Conservation (phyloP, 2,888 invertebrate species). For the Trichogramma dendrolimi region DNA sequence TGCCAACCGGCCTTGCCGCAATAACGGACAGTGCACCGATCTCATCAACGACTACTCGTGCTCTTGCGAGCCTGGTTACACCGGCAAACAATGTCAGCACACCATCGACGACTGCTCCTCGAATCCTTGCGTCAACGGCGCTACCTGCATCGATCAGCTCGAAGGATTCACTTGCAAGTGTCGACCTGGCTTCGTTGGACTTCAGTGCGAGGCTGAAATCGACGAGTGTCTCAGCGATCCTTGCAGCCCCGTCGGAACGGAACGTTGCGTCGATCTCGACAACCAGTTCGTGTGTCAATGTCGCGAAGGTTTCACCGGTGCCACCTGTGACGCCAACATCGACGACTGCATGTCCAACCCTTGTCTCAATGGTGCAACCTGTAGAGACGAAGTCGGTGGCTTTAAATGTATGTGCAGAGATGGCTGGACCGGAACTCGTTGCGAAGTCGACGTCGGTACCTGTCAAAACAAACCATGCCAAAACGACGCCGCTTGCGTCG, state of each 20-base stretch:
- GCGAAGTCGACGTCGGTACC: slow-evolving; percentile 82
- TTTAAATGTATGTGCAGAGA: slow-evolving; percentile 78
- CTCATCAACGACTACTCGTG: slow-evolving; percentile 79
- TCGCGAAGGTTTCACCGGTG: slow-evolving; percentile 81
- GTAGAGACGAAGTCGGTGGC: slow-evolving; percentile 78
- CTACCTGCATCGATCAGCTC: slow-evolving; percentile 78
- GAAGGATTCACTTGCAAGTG: slow-evolving; percentile 92
- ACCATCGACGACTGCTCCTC: slow-evolving; percentile 88
- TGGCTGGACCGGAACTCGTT: slow-evolving; percentile 83
- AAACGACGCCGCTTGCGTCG: slow-evolving; percentile 87
- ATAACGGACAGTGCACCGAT: slow-evolving; percentile 89
- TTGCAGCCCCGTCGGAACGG: slow-evolving; percentile 85
- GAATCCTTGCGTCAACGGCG: slow-evolving; percentile 88
- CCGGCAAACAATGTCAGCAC: slow-evolving; percentile 90
- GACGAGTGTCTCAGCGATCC: slow-evolving; percentile 90
- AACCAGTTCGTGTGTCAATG: slow-evolving; percentile 86
- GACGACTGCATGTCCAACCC: slow-evolving; percentile 83
- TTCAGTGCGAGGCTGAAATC: slow-evolving; percentile 91
- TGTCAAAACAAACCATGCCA: slow-evolving; percentile 85
- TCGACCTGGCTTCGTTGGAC: slow-evolving; percentile 83
- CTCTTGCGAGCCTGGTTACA: slow-evolving; percentile 89
- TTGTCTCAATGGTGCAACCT: slow-evolving; percentile 84
- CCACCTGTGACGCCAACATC: slow-evolving; percentile 77
- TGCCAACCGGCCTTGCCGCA: slow-evolving; percentile 79
- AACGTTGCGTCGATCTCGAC: slow-evolving; percentile 82